Conservation (phyloP, 2,113 vertebrate genomes). For the Calypte anna region DNA sequence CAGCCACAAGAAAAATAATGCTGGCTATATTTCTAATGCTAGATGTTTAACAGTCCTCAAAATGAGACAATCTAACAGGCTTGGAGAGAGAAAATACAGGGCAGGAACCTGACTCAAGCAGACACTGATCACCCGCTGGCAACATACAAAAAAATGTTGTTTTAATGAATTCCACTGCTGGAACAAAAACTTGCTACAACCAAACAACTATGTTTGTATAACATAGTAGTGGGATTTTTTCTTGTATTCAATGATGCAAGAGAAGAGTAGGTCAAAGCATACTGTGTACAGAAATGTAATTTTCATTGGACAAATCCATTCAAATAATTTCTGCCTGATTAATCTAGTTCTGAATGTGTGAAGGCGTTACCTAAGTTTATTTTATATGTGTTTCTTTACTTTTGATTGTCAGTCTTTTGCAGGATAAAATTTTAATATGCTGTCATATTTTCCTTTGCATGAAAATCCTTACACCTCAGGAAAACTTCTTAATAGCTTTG, state of each 20-base stretch:
- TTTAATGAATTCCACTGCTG: slow-evolving; percentile 29
- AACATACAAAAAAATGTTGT: neutral
- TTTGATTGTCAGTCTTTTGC: neutral
- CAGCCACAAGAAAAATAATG: neutral
- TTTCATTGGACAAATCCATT: neutral
- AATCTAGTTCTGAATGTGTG: neutral
- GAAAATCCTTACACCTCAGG: neutral
- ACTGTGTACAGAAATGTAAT: neutral
- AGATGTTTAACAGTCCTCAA: neutral
- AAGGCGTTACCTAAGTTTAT: neutral
- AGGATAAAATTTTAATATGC: neutral
- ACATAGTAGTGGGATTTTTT: neutral
- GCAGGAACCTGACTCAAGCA: neutral
- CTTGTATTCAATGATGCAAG: neutral
- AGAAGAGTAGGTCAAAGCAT: neutral
- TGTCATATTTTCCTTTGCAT: neutral
- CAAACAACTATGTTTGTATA: neutral
- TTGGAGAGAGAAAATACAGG: slow-evolving; percentile 4
- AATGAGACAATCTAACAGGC: neutral
- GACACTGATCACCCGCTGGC: slow-evolving; percentile 10
- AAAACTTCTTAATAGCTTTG: neutral
- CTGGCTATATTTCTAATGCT: neutral
- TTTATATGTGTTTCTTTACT: slow-evolving; percentile 20
- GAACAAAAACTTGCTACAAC: slow-evolving; percentile 1
- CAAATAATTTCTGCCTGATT: neutral